Percentiles rank a stretch among this genome's conserved stretches.
These are phyloP conservation scores for Papilio protenor DNA, from an alignment of 2,888 invertebrate species.

Conservation along the genomic window DNA sequence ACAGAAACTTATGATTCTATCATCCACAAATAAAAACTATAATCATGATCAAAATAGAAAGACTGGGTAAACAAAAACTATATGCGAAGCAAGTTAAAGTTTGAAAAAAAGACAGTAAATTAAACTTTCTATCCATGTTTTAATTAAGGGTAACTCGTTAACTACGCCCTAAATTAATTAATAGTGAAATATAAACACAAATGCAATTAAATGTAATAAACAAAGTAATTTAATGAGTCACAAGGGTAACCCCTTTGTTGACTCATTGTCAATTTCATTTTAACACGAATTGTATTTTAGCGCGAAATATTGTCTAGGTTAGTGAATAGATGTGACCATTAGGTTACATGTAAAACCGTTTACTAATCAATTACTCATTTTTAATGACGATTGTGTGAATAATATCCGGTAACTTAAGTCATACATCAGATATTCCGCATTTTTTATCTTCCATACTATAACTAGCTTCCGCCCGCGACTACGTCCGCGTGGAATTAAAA, in stretches of 20 bases:
- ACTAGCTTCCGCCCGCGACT: too few species aligned
- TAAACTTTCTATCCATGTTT: background rate
- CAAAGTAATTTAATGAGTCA: slow-evolving; percentile 32
- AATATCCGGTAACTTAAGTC: slow-evolving; percentile 4
- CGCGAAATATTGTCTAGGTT: background rate
- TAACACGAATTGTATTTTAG: background rate
- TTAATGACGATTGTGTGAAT: slow-evolving; percentile 15
- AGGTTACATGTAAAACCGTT: background rate
- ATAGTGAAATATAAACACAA: slow-evolving; percentile 3
- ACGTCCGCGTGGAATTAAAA: too few species aligned
- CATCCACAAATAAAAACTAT: background rate
- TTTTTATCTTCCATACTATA: background rate
- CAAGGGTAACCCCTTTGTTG: slow-evolving; percentile 34
- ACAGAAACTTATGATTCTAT: background rate
- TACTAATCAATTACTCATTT: background rate
- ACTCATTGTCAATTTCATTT: slow-evolving; percentile 25
- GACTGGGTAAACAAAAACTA: background rate
- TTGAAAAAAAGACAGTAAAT: background rate
- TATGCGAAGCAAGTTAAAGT: background rate
- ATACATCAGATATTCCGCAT: background rate
- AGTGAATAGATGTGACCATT: slow-evolving; percentile 18
- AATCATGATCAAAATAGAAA: background rate
- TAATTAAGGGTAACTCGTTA: background rate
- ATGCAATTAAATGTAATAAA: slow-evolving; percentile 32
- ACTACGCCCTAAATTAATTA: slow-evolving; percentile 17